Evolutionary conservation across 35 echinoderm and acorn worm genomes (phyloP).

Genomic region (Anneissia japonica): DNA sequence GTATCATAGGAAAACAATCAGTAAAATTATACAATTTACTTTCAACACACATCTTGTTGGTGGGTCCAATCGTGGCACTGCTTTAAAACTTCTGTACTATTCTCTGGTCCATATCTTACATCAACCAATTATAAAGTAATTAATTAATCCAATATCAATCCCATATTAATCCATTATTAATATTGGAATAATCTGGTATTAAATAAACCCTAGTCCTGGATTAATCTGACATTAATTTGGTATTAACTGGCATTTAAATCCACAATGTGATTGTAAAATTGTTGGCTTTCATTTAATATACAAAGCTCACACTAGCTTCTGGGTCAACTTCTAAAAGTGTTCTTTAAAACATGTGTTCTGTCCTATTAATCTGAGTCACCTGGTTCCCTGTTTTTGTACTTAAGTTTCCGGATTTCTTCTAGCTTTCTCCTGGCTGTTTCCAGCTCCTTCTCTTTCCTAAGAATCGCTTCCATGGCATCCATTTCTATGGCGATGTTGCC

Average conservation of each 20-base stretch:
- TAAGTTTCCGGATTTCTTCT: conserved; percentile 68
- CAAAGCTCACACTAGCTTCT: neutral
- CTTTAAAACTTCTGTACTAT: too few relatives aligned
- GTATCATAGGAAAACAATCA: neutral
- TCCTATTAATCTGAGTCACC: conserved; percentile 47
- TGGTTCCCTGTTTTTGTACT: conserved; percentile 76
- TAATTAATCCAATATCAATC: too few relatives aligned
- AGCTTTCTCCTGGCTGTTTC: conserved; percentile 79
- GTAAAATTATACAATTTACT: neutral
- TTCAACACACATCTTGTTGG: too few relatives aligned
- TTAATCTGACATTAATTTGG: too few relatives aligned
- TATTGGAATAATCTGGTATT: too few relatives aligned
- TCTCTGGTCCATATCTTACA: too few relatives aligned
- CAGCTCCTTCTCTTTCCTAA: conserved; percentile 91
- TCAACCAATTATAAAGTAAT: too few relatives aligned
- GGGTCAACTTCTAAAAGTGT: neutral
- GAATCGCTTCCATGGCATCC: conserved; percentile 86
- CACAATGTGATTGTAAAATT: too few relatives aligned
- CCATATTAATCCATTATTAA: too few relatives aligned
- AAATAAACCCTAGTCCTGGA: too few relatives aligned
- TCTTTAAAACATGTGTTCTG: neutral
- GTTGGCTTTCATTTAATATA: neutral
- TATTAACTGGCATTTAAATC: too few relatives aligned
- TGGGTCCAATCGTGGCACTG: neutral
- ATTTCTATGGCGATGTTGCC: conserved; percentile 93